Percentiles rank a stretch among this genome's conserved stretches.
These are phyloP conservation scores for Drosophila teissieri DNA, from an alignment of 1,140 invertebrate genomes.

Conservation along the genomic window DNA sequence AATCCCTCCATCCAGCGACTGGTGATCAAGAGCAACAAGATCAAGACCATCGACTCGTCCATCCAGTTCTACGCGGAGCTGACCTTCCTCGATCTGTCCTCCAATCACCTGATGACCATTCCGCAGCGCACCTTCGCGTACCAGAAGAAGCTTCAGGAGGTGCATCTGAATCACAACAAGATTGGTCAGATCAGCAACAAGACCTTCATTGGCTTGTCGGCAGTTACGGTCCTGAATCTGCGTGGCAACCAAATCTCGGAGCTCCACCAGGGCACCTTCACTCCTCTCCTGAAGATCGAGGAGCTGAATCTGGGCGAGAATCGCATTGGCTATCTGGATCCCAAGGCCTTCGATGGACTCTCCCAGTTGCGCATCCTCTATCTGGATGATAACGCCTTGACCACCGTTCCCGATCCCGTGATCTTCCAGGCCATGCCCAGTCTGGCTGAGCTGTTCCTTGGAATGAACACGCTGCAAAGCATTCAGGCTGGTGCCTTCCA, in stretches of 20 bases:
- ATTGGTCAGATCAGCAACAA: conserved; percentile 91
- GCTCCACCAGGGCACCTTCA: conserved; percentile 91
- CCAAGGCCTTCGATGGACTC: conserved; percentile 92
- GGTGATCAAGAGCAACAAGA: conserved; percentile 92
- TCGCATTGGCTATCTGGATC: conserved; percentile 91
- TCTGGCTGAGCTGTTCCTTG: conserved; percentile 92
- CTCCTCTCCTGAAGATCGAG: conserved; percentile 90
- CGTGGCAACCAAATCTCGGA: conserved; percentile 93
- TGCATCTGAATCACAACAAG: conserved; percentile 94
- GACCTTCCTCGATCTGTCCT: conserved; percentile 92
- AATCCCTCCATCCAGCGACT: conserved; percentile 95
- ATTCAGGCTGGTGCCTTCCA: conserved; percentile 91
- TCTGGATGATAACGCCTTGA: conserved; percentile 93
- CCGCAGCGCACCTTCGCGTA: conserved; percentile 91
- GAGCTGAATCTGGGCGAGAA: conserved; percentile 95
- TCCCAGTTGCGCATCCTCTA: conserved; percentile 91
- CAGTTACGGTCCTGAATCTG: conserved; percentile 92
- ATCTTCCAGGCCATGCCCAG: conserved; percentile 90
- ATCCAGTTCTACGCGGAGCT: conserved; percentile 95
- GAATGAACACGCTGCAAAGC: conserved; percentile 90
- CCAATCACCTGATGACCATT: conserved; percentile 92
- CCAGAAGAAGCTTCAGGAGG: conserved; percentile 92
- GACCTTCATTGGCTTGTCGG: conserved; percentile 92
- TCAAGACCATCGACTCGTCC: conserved; percentile 94
- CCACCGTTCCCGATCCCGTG: conserved; percentile 87